Conservation (phyloP, 2,888 invertebrate species). For the Lithodes maja region DNA sequence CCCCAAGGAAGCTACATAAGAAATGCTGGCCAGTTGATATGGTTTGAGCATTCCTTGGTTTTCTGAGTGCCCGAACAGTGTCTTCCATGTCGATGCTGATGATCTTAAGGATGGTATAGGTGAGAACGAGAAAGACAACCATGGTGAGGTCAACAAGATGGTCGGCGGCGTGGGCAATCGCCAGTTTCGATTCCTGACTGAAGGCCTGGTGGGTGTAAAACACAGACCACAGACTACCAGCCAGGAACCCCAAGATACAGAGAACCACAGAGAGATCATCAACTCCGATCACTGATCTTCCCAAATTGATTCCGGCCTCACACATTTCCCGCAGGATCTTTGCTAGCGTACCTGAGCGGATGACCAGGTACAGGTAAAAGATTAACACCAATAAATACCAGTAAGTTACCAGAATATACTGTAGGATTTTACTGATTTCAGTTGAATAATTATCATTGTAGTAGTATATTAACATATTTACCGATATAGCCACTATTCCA, state of each 20-base stretch:
- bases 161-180: not conserved
- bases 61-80: conserved; percentile 6
- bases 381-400: conserved; percentile 38
- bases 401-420: conserved; percentile 15
- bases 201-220: not conserved
- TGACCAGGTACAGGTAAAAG: conserved; percentile 30
- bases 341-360: not conserved
- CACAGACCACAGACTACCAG: not conserved
- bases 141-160: conserved; percentile 31
- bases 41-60: not conserved
- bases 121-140: conserved; percentile 12
- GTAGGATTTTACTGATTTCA: not conserved
- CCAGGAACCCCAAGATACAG: conserved; percentile 12
- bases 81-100: conserved; percentile 38
- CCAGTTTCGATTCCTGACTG: not conserved
- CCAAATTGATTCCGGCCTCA: conserved; percentile 9
- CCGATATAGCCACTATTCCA: conserved; percentile 19
- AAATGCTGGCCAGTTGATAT: not conserved
- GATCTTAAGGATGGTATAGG: conserved; percentile 40
- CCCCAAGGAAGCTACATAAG: not conserved
- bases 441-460: not conserved
- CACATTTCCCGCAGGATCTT: conserved; percentile 6
- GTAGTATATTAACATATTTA: not conserved
- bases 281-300: not conserved
- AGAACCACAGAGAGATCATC: conserved; percentile 26